Conservation (phyloP, 2,888 invertebrate genomes). For the Muscina levida region DNA sequence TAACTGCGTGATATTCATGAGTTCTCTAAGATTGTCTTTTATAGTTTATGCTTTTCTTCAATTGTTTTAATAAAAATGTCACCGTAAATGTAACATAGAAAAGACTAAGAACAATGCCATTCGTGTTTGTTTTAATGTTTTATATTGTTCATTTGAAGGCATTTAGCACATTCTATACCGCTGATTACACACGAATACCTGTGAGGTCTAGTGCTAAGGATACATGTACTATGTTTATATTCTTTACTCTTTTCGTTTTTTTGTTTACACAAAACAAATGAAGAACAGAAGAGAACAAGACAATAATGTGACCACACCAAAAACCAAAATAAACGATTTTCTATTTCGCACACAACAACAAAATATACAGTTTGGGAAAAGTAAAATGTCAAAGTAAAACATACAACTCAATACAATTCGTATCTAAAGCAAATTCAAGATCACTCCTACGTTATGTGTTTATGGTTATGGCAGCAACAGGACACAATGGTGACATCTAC, state of each 20-base stretch:
- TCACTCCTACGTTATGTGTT: conserved; percentile 54
- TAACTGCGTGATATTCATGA: conserved; percentile 39
- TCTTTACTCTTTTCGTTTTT: conserved; percentile 45
- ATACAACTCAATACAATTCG: conserved; percentile 51
- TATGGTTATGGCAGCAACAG: neutral
- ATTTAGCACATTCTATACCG: conserved; percentile 56
- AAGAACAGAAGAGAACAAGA: conserved; percentile 13
- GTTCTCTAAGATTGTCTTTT: conserved; percentile 41
- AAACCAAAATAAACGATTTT: conserved; percentile 75
- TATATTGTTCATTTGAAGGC: conserved; percentile 59
- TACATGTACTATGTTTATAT: too few relatives aligned
- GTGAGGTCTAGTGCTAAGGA: conserved; percentile 59
- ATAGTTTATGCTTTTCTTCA: conserved; percentile 3
- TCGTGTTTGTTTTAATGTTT: conserved; percentile 22
- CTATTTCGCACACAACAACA: conserved; percentile 33
- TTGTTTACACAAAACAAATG: neutral
- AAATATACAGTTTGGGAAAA: conserved; percentile 59
- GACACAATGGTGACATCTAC: conserved; percentile 17
- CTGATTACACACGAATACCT: conserved; percentile 37
- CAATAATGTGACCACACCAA: conserved; percentile 78
- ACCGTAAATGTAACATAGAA: conserved; percentile 17
- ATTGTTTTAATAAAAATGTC: conserved; percentile 52
- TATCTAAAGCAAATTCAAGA: conserved; percentile 41
- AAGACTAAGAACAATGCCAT: conserved; percentile 49
- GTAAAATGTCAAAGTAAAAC: conserved; percentile 57